Percentiles rank a stretch among this genome's conserved stretches.
Evolutionary conservation across 1,140 invertebrate species (phyloP).

Genomic region (Aphidius gifuensis): DNA sequence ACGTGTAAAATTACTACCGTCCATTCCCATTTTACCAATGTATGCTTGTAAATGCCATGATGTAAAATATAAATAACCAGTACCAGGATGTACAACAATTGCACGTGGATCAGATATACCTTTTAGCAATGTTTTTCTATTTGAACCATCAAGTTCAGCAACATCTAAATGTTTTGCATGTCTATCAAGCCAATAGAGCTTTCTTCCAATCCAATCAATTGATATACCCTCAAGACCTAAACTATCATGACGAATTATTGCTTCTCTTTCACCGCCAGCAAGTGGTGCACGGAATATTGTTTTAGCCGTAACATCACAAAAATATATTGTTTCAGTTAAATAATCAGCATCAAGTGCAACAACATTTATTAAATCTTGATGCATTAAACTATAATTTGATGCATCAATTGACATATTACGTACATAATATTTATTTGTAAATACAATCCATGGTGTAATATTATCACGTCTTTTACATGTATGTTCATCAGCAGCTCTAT

Average conservation of each 20-base stretch:
- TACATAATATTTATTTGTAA: constrained; percentile 98
- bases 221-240: constrained; percentile 94
- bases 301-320: constrained; percentile 92
- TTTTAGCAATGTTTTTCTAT: constrained; percentile 81
- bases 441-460: constrained; percentile 87
- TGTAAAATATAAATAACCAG: constrained; percentile 92
- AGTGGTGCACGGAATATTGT: constrained; percentile 69
- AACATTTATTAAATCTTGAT: constrained; percentile 94
- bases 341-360: constrained; percentile 94
- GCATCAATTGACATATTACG: constrained; percentile 93
- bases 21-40: constrained; percentile 97
- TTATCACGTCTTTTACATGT: constrained; percentile 86
- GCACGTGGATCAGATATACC: constrained; percentile 90
- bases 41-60: constrained; percentile 91
- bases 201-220: constrained; percentile 94
- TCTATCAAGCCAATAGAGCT: constrained; percentile 96
- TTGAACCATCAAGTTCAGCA: constrained; percentile 88
- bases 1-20: constrained; percentile 86
- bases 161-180: constrained; percentile 93
- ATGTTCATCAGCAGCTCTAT: constrained; percentile 78
- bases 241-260: constrained; percentile 88
- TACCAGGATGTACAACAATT: constrained; percentile 91
- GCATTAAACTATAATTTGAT: constrained; percentile 78
- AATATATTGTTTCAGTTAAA: constrained; percentile 80
- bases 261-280: constrained; percentile 64